Base-by-base conservation (phyloP, 2,888 invertebrate genomes). In the Machimus atricapillus region DNA sequence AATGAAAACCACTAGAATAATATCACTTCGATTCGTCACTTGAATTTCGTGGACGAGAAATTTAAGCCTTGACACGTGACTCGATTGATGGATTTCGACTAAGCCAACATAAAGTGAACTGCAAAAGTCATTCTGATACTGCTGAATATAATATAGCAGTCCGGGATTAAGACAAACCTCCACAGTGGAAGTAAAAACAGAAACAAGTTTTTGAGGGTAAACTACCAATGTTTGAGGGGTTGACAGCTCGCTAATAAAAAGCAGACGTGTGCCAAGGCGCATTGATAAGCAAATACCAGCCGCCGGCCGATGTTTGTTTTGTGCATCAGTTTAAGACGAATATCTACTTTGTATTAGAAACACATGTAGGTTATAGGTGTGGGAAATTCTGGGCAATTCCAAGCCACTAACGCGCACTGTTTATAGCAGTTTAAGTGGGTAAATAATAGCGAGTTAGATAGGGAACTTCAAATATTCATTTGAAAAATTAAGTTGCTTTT, bases 41-140 rank as follows among this genome's bases (percentile, higher is more conserved):
- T 74, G 43, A 74, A 31, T 16, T 23, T 86, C 43, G 79, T 31
- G 78, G 66, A 40, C 43, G 78, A 66, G 43, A 31, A 74, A 78
- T 66, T 76, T 87, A 88, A 88, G 88, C 87, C 88, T 73, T 77
- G 85, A 87, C 88, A 88, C 88, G 88, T 88, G 88, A 88, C 88
- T 85, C 83, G 87, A 88, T 87, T 88, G 88, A 88, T 88, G 87
- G 86, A 81, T 85, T 56, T 52, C 40, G 78, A 86, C 77, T 86
- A 79, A 86, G 58, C 78, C 66, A 86, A 86, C 79, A 79, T 6
- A 37, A 86, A 73, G 56, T 73, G 31, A 77, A 77, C 52, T 77
- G 46, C 77, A 77, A 86, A 86, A 85, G 85, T 85, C 85, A 85
- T 85, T 74, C 85, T 74, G 73, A 46, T 74, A 52, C 52, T 52